These are phyloP conservation scores for Hyaena hyaena DNA, from an alignment of 2,113 vertebrate genomes.

Conservation along the genomic window DNA sequence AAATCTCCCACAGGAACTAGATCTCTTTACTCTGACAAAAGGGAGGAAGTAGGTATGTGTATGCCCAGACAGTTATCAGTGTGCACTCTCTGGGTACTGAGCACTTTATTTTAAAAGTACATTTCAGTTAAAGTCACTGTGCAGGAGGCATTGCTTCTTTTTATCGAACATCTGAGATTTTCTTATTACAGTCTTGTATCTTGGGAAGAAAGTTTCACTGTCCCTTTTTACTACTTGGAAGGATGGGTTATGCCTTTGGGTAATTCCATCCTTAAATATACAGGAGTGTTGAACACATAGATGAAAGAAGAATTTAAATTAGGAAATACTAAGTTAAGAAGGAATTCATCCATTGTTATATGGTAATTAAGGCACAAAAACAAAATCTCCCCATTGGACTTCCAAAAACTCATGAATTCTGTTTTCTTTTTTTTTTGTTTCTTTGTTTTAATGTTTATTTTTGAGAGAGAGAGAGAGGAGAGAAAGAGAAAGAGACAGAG, in stretches of 20 bases:
- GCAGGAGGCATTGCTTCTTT: neutral
- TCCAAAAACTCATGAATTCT: neutral
- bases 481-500: too few relatives aligned
- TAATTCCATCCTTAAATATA: constrained; percentile 8
- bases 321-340: constrained; percentile 53
- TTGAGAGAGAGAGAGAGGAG: too few relatives aligned
- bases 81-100: neutral
- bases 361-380: constrained; percentile 38
- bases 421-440: neutral
- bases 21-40: neutral
- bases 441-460: too few relatives aligned
- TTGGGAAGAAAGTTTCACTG: constrained; percentile 14
- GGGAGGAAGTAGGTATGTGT: neutral
- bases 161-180: constrained; percentile 18
- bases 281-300: neutral
- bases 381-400: neutral
- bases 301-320: constrained; percentile 57
- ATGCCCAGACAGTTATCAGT: neutral
- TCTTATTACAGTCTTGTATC: neutral
- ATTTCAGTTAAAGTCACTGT: neutral
- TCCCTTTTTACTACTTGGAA: constrained; percentile 29
- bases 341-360: neutral
- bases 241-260: neutral
- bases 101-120: neutral
- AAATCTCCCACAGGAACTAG: neutral